Evolutionary conservation across 2,113 vertebrate genomes (phyloP), one percentile per base, ranked within the genome.

Genomic region (Amia ocellicauda): DNA sequence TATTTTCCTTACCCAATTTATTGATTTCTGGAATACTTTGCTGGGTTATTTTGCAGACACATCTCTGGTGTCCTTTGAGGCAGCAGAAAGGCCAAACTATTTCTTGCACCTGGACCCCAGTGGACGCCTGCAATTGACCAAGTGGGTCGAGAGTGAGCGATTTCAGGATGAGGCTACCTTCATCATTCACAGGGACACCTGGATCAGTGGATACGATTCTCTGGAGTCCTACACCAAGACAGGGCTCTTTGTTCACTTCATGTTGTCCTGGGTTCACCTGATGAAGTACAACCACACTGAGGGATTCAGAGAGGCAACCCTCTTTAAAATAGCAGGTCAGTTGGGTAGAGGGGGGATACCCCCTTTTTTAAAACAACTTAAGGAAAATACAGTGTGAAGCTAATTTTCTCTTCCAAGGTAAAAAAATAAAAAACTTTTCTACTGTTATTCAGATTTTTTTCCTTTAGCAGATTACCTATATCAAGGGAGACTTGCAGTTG

Each of bases 121-220:
- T 8, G 90, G 91, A 42, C 88, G 84, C 13, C 64, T 98, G 63
- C 76, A 67, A 19, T 71, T 98, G 72, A 76, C 85, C 52, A 97
- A 95, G 78, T 98, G 94, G 94, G 78, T 89, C 72, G 81, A 80
- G 23, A 83, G 36, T 0, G 77, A 84, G 14, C 72, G 56, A 20
- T 99, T 97, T 86, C 92, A 86, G 71, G 90, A 86, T 31, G 78
- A 78, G 0, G 90, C 95, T 65, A 97, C 95, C 0, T 99, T 97
- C 78, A 67, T 84, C 1, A 78, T 97, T 62, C 97, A 94, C 83
- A 86, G 81, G 72, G 90, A 94, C 69, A 93, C 89, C 0, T 94
- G 94, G 96, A 81, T 83, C 53, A 77, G 78, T 0, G 94, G 93
- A 52, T 96, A 91, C 36, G 90, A 89, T 85, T 92, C 94, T 4